Conservation (phyloP, 1,140 invertebrate genomes). For the Pogonomyrmex barbatus region DNA sequence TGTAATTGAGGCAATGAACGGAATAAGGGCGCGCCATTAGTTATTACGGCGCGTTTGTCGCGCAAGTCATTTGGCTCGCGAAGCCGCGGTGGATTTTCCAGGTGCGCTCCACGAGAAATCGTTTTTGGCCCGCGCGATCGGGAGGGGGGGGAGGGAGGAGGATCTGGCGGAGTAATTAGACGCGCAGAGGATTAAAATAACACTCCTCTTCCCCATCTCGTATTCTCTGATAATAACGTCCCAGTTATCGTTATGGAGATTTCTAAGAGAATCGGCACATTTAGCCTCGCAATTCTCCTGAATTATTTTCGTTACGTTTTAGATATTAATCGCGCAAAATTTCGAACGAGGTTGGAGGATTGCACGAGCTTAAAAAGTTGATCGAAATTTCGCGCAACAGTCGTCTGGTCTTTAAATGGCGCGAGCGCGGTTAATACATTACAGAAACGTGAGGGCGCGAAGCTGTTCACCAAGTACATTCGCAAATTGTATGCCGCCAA, state of each 20-base stretch:
- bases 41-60: conserved; percentile 42
- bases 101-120: conserved; percentile 10
- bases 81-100: conserved; percentile 11
- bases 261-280: not conserved
- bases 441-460: conserved; percentile 22
- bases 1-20: conserved; percentile 51
- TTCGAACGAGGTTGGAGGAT: not conserved
- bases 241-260: conserved; percentile 9
- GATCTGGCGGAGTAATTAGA: conserved; percentile 22
- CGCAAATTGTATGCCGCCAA: conserved; percentile 45
- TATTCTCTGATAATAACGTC: not conserved
- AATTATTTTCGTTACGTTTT: not conserved
- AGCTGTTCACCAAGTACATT: conserved; percentile 29
- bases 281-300: not conserved
- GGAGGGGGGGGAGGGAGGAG: too few relatives aligned
- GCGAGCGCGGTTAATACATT: conserved; percentile 5
- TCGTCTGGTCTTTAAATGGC: not conserved
- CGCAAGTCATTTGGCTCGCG: conserved; percentile 24
- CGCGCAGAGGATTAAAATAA: conserved; percentile 35
- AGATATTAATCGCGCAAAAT: conserved; percentile 22
- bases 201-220: not conserved
- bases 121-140: conserved; percentile 16
- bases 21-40: conserved; percentile 47
- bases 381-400: conserved; percentile 4
- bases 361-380: not conserved